Percentiles rank a stretch among this genome's conserved stretches.
Conservation (phyloP, 2,113 vertebrate species). For the Columba janthina region DNA sequence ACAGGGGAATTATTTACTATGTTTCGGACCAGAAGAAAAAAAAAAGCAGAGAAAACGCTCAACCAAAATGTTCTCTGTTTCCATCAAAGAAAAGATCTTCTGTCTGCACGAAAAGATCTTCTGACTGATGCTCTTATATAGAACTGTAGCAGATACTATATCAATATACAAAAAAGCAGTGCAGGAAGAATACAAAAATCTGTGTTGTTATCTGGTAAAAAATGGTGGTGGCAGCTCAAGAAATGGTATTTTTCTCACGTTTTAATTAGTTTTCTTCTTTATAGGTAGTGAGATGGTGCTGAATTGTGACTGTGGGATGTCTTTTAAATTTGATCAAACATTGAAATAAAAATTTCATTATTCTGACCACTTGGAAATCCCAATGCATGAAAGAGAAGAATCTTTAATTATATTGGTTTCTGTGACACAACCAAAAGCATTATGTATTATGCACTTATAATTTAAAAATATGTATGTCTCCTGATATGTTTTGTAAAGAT, state of each 20-base stretch:
- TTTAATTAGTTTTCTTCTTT: not conserved
- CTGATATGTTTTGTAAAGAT: not conserved
- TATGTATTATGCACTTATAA: not conserved
- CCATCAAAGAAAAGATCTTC: not conserved
- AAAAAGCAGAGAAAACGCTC: not conserved
- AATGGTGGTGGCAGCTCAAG: not conserved
- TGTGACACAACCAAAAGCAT: not conserved
- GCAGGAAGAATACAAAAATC: not conserved
- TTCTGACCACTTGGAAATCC: not conserved
- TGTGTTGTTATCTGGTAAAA: not conserved
- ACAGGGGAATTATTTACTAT: not conserved
- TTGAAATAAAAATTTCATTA: fast-evolving
- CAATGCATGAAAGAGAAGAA: not conserved
- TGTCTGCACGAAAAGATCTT: not conserved
- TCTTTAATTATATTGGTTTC: not conserved
- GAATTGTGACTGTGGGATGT: not conserved
- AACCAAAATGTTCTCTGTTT: not conserved
- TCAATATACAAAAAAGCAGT: not conserved
- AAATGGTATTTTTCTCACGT: not conserved
- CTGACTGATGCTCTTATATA: not conserved
- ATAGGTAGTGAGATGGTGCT: not conserved
- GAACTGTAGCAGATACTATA: not conserved
- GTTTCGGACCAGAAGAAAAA: not conserved
- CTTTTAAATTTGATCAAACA: not conserved
- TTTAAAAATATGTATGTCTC: not conserved